Evolutionary conservation across 2,888 invertebrate species (phyloP).

Genomic region (Branchellion lobata): DNA sequence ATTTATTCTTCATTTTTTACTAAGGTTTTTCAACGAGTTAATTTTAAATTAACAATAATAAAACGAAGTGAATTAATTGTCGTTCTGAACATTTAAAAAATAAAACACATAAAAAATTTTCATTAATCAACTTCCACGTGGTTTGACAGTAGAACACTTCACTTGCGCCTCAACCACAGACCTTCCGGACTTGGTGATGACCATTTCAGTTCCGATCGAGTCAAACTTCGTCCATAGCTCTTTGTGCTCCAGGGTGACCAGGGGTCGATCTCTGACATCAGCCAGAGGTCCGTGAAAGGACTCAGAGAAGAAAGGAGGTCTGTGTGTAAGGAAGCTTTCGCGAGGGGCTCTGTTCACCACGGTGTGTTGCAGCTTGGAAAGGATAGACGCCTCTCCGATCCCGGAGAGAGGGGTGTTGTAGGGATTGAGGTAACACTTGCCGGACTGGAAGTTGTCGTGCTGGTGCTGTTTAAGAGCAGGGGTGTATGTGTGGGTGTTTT

Average conservation of each 20-base stretch:
- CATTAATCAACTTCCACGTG: too few species aligned
- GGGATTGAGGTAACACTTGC: not conserved
- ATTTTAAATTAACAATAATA: too few species aligned
- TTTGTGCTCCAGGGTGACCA: constrained; percentile 74
- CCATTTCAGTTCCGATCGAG: constrained; percentile 64
- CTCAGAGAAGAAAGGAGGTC: constrained; percentile 34
- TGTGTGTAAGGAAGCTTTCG: constrained; percentile 17
- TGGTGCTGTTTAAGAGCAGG: not conserved
- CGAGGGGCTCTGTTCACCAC: constrained; percentile 44
- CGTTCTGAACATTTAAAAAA: too few species aligned
- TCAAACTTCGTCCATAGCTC: constrained; percentile 64
- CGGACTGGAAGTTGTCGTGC: constrained; percentile 23
- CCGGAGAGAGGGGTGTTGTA: constrained; percentile 44
- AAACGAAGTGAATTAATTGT: too few species aligned
- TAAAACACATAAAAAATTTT: too few species aligned
- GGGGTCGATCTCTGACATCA: constrained; percentile 94
- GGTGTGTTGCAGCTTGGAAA: constrained; percentile 51
- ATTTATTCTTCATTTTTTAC: too few species aligned
- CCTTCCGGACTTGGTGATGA: constrained; percentile 65
- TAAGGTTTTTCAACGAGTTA: too few species aligned
- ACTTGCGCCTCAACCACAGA: constrained; percentile 48
- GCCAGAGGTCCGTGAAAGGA: constrained; percentile 67
- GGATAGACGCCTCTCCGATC: constrained; percentile 43
- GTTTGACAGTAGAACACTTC: too few species aligned
- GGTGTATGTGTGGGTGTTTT: not conserved